phyloP scores from a whole-genome alignment of 2,888 invertebrate genomes.

The Xestia ashworthii region DNA sequence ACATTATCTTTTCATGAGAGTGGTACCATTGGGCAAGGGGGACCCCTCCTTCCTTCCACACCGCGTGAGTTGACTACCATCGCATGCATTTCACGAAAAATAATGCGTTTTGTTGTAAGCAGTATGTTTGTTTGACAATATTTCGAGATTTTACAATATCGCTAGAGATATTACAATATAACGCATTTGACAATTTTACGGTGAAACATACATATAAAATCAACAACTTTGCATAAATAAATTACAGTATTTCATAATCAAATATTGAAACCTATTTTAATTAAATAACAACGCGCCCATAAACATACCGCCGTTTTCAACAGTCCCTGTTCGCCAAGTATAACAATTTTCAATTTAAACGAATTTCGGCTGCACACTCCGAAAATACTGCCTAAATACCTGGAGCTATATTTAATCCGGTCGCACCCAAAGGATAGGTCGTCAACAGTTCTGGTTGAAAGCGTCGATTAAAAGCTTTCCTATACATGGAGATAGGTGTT shows the following conservation, averaged over 20 bases:
- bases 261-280: conserved; percentile 1
- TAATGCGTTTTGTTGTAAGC: too few species aligned
- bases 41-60: too few species aligned
- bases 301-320: not conserved
- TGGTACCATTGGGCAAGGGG: too few species aligned
- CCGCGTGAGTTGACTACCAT: too few species aligned
- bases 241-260: not conserved
- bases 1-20: too few species aligned
- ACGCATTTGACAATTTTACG: too few species aligned
- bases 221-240: not conserved
- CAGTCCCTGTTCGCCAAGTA: not conserved
- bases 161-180: too few species aligned
- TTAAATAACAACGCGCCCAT: not conserved
- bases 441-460: conserved; percentile 27
- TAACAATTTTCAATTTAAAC: conserved; percentile 19
- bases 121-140: too few species aligned
- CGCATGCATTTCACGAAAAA: too few species aligned
- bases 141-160: too few species aligned
- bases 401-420: conserved; percentile 34
- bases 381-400: conserved; percentile 30
- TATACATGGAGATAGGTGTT: not conserved
- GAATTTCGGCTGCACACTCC: conserved; percentile 8
- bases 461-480: conserved; percentile 37
- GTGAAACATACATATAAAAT: not conserved
- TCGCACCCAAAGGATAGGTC: conserved; percentile 12